Conservation (phyloP, 2,113 vertebrate species). For the Fregata magnificens region DNA sequence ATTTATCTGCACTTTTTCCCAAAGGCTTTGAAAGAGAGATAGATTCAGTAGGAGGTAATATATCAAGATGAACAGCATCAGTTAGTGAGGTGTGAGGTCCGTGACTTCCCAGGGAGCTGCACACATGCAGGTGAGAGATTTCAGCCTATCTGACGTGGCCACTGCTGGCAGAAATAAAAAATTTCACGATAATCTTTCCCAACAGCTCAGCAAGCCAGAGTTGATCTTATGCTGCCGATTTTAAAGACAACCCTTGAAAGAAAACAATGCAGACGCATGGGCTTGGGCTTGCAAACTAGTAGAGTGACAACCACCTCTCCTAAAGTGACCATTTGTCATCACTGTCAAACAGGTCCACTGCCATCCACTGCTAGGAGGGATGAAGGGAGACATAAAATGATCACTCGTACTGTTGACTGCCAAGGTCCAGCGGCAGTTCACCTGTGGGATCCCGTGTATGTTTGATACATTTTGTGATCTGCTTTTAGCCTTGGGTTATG, state of each 20-base stretch:
- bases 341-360: neutral
- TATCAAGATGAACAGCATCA: conserved; percentile 9
- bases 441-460: neutral
- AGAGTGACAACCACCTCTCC: neutral
- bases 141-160: neutral
- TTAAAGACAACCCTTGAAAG: neutral
- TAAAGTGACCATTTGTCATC: conserved; percentile 20
- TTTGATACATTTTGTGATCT: conserved; percentile 22
- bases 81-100: neutral
- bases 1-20: neutral
- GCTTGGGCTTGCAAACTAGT: neutral
- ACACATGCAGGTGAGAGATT: neutral
- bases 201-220: neutral
- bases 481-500: conserved; percentile 9
- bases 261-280: neutral
- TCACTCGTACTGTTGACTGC: neutral
- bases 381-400: conserved; percentile 20
- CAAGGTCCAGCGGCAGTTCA: neutral
- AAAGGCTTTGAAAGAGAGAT: neutral
- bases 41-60: neutral
- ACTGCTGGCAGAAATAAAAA: conserved; percentile 12
- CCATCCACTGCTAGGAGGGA: neutral
- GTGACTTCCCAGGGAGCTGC: neutral
- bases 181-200: neutral
- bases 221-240: neutral